Percentiles rank a stretch among this genome's conserved stretches.
phyloP scores from a whole-genome alignment of 2,888 invertebrate genomes.

The Deilephila elpenor region DNA sequence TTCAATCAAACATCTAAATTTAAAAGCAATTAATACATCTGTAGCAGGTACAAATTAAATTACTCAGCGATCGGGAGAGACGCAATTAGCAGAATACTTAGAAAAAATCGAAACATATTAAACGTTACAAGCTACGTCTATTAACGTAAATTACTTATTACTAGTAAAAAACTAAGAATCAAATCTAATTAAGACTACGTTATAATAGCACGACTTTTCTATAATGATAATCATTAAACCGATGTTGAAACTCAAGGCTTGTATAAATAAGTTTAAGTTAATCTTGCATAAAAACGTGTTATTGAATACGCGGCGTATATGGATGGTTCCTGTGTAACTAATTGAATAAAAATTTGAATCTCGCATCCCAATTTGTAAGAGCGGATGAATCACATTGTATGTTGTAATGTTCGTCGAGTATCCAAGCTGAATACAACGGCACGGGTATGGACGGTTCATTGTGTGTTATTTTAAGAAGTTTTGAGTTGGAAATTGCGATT shows the following conservation, averaged over 20 bases:
- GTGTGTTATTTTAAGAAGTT: constrained; percentile 42
- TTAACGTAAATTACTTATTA: constrained; percentile 19
- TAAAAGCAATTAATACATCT: constrained; percentile 24
- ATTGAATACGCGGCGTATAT: constrained; percentile 61
- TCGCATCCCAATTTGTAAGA: constrained; percentile 73
- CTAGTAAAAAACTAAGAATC: background rate
- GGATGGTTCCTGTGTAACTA: constrained; percentile 68
- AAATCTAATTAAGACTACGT: constrained; percentile 17
- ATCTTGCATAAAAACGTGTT: constrained; percentile 46
- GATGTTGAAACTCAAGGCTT: constrained; percentile 24
- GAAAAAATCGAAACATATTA: constrained; percentile 12
- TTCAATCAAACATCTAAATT: constrained; percentile 17
- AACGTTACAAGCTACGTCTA: constrained; percentile 19
- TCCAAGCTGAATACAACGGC: background rate
- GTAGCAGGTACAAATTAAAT: constrained; percentile 19
- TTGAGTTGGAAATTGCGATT: background rate
- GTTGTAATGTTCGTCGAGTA: constrained; percentile 63
- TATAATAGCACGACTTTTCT: background rate
- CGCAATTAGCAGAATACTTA: background rate
- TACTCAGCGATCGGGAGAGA: background rate
- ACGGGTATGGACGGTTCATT: constrained; percentile 44
- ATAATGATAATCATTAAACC: constrained; percentile 20
- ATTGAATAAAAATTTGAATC: constrained; percentile 79
- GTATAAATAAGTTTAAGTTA: constrained; percentile 27
- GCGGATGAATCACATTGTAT: constrained; percentile 73